A percentile compares a stretch with the other conserved stretches of the same genome.
Conservation (phyloP, 2,797 vertebrate species). For the Salarias fasciatus region DNA sequence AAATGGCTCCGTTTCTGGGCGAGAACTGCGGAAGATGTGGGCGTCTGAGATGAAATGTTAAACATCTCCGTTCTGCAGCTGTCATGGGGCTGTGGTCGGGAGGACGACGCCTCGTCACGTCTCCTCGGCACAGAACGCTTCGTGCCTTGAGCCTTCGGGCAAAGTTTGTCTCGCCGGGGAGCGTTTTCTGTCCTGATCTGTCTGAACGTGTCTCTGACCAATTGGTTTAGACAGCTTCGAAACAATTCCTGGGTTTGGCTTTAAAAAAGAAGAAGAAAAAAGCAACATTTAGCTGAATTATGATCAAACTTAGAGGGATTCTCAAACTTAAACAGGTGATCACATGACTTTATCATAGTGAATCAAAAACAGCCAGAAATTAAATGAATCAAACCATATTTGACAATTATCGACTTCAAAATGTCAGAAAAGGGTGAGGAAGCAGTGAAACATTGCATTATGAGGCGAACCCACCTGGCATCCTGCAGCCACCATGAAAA, state of each 20-base stretch:
- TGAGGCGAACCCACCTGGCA: too few relatives aligned
- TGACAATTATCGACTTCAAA: too few relatives aligned
- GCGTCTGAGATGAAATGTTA: constrained; percentile 74
- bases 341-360: too few relatives aligned
- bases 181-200: constrained; percentile 31
- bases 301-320: too few relatives aligned
- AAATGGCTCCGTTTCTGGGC: constrained; percentile 58
- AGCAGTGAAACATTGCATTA: too few relatives aligned
- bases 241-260: background rate
- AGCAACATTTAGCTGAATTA: too few relatives aligned
- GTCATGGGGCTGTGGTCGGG: constrained; percentile 58
- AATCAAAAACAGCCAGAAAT: too few relatives aligned
- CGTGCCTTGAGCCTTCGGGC: constrained; percentile 52
- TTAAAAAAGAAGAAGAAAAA: too few relatives aligned
- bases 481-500: too few relatives aligned
- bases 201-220: constrained; percentile 36
- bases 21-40: constrained; percentile 44
- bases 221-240: constrained; percentile 16
- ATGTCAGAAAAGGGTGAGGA: too few relatives aligned
- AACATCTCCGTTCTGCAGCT: constrained; percentile 72
- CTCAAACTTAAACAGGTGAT: too few relatives aligned
- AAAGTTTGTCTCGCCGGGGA: constrained; percentile 42
- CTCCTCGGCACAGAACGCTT: constrained; percentile 62
- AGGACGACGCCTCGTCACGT: constrained; percentile 57
- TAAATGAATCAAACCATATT: too few relatives aligned